Evolutionary conservation across 2,888 invertebrate species (phyloP).

Genomic region (Leptopterna dolabrata): DNA sequence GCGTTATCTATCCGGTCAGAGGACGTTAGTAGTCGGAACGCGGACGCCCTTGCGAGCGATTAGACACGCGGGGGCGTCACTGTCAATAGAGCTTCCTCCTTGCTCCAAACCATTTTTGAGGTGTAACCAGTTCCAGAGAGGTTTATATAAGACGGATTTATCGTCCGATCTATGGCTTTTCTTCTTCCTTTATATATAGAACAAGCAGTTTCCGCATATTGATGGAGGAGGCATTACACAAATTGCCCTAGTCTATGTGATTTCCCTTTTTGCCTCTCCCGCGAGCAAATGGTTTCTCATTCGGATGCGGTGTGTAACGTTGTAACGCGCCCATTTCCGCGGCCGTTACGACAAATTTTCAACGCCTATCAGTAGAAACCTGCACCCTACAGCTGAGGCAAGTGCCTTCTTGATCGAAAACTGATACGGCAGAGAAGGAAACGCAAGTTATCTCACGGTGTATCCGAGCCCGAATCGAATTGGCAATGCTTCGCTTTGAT

Average conservation of each 20-base stretch:
- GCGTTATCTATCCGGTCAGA: neutral
- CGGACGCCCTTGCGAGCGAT: neutral
- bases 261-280: neutral
- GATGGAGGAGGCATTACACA: neutral
- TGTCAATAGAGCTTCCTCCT: conserved; percentile 1
- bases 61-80: neutral
- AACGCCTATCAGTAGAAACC: neutral
- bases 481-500: neutral
- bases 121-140: neutral
- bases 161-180: neutral
- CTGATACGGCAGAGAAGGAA: neutral
- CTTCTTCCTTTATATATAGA: neutral
- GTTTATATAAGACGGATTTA: neutral
- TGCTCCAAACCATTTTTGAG: neutral
- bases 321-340: neutral
- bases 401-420: neutral
- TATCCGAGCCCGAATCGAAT: neutral
- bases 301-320: neutral
- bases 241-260: neutral
- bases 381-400: neutral
- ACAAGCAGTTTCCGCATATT: neutral
- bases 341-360: neutral
- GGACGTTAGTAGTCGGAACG: neutral
- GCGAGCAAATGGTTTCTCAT: neutral
- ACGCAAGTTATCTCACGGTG: neutral